Evolutionary conservation across 2,888 invertebrate species (phyloP).

Genomic region (Chymomyza caudatula): DNA sequence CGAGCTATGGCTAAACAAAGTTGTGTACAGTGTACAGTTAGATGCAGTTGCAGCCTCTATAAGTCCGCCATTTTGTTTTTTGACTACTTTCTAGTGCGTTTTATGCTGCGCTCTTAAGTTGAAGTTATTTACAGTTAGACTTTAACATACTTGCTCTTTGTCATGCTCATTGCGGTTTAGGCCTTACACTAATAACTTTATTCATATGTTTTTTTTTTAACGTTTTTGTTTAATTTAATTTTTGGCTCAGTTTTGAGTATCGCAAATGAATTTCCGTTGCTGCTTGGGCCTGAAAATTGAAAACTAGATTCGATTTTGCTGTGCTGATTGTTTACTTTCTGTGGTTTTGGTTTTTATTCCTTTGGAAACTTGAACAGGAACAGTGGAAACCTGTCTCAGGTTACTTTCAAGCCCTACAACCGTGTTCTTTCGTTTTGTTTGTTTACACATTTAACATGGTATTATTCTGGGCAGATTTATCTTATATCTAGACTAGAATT

Average conservation of each 20-base stretch:
- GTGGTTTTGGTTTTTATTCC: background rate
- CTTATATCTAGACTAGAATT: constrained; percentile 64
- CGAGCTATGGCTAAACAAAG: background rate
- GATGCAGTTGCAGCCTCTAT: constrained; percentile 3
- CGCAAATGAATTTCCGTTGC: constrained; percentile 51
- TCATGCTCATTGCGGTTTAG: constrained; percentile 5
- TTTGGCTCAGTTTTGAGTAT: constrained; percentile 69
- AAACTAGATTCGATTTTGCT: constrained; percentile 54
- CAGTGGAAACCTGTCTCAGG: background rate
- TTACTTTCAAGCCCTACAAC: constrained; percentile 48
- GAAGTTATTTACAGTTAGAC: background rate
- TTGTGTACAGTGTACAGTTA: background rate
- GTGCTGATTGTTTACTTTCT: background rate
- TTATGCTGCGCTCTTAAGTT: too few species aligned
- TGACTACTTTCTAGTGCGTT: background rate
- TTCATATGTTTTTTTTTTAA: background rate
- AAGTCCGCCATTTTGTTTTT: background rate
- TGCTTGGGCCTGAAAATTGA: background rate
- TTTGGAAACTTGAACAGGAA: background rate
- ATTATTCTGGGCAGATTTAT: constrained; percentile 13
- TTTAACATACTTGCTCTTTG: background rate
- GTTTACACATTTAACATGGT: background rate
- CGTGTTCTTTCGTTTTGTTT: constrained; percentile 26
- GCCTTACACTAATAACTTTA: constrained; percentile 18
- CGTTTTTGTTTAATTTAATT: constrained; percentile 43